Conservation (phyloP, 2,797 vertebrate species). For the Mus spretus region DNA sequence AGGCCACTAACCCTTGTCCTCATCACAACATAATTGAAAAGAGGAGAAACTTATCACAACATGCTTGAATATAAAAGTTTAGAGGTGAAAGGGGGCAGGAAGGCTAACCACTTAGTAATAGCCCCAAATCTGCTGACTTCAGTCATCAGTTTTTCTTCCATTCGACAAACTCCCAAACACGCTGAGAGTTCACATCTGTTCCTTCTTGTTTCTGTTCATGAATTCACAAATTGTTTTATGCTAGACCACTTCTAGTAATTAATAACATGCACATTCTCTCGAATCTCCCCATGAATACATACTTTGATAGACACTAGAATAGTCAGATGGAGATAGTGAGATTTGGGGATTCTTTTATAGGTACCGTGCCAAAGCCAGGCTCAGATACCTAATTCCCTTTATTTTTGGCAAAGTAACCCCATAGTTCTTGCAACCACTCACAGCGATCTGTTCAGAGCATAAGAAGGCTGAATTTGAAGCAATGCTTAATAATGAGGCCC, state of each 20-base stretch:
- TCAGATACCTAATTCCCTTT: neutral
- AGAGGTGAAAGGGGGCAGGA: constrained; percentile 65
- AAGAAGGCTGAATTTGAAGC: neutral
- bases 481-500: neutral
- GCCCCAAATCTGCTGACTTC: constrained; percentile 81
- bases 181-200: neutral
- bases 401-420: neutral
- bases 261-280: neutral
- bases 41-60: neutral
- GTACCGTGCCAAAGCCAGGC: neutral
- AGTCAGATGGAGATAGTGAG: neutral
- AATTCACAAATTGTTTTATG: constrained; percentile 23
- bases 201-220: constrained; percentile 42
- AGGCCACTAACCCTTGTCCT: constrained; percentile 64
- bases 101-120: constrained; percentile 72
- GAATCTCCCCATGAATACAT: neutral
- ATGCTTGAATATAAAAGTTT: neutral
- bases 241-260: neutral
- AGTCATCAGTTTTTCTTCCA: neutral
- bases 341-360: neutral
- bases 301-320: neutral
- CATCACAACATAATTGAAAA: neutral
- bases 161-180: neutral
- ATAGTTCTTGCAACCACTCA: neutral
- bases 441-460: neutral